These are phyloP conservation scores for Suillia variegata DNA, from an alignment of 2,888 invertebrate genomes.

Conservation along the genomic window DNA sequence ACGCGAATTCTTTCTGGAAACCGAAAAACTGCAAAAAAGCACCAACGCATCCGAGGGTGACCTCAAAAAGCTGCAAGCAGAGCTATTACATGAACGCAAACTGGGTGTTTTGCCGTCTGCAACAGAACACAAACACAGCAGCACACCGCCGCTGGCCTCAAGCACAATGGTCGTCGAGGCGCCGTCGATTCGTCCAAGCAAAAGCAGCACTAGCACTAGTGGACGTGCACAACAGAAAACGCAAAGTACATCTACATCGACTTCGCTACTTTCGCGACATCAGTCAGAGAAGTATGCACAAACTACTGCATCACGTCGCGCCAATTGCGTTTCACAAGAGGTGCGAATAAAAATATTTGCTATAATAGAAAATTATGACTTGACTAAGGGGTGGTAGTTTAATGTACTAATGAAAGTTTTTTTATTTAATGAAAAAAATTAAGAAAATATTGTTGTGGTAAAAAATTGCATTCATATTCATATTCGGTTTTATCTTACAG, in stretches of 20 bases:
- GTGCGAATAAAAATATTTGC: too few species aligned
- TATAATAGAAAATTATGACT: too few species aligned
- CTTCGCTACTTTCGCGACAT: slow-evolving; percentile 24
- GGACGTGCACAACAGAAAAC: slow-evolving; percentile 25
- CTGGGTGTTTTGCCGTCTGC: not conserved
- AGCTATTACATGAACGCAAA: not conserved
- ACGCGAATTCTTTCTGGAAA: slow-evolving; percentile 44
- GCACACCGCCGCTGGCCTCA: slow-evolving; percentile 43
- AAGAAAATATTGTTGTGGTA: too few species aligned
- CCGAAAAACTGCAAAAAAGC: not conserved
- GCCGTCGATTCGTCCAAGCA: not conserved
- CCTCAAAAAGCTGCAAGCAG: slow-evolving; percentile 34
- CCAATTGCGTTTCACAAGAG: slow-evolving; percentile 28
- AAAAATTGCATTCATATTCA: too few species aligned
- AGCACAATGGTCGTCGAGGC: slow-evolving; percentile 45
- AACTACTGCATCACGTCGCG: slow-evolving; percentile 34
- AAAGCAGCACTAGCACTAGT: not conserved
- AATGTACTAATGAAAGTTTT: too few species aligned
- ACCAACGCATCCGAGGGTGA: slow-evolving; percentile 40
- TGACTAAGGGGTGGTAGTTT: too few species aligned
- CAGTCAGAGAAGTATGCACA: slow-evolving; percentile 38
- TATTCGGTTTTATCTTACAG: too few species aligned
- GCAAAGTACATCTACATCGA: slow-evolving; percentile 27
- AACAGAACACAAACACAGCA: not conserved
- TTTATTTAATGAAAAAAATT: too few species aligned